Evolutionary conservation across 2,888 invertebrate species (phyloP), one percentile per base, ranked within the genome.

Genomic region (Ephialtes manifestator): DNA sequence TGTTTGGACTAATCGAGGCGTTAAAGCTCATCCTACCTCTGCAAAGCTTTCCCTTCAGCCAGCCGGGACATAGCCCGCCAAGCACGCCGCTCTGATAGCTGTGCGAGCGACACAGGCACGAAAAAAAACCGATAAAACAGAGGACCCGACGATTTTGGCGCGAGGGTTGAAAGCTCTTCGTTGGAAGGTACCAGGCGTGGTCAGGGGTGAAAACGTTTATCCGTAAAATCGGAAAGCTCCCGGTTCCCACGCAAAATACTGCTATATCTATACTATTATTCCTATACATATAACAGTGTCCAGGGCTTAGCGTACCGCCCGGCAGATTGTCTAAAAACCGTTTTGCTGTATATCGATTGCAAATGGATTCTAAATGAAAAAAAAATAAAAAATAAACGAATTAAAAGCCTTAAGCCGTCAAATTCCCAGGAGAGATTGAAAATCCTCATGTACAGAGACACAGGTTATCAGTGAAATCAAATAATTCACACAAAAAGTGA

Each of bases 1-100:
- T 91, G 91, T 90, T 89, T 87, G 87, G 76, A 90, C 88, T 91
- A 91, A 92, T 93, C 92, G 92, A 87, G 84, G 90, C 90, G 91
- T 92, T 91, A 91, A 93, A 92, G 89, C 89, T 87, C 85, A 83
- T 60, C 78, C 72, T 83, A 78, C 60, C 58, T 43, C 63, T 63
- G 80, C 48, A 74, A 80, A 84, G 83, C 78, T 85, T 83, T 83
- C 67, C 68, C 68, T 77, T 77, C 63, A 31, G 74, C 65, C 65
- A 63, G 20, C n/a, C 35, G 70, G 43, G 39, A 35, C 51, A 46
- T 55, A 51, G 51, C 48, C 55, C 51, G 10, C 63, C 65, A 48
- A 70, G 51, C 43, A 28, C 79, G 53, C 53, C 77, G 43, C 28
- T 72, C 58, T 53, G 58, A 81, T 76, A 80, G 60, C 83, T 48